phyloP scores from a whole-genome alignment of 2,888 invertebrate genomes.

The Blastobasis lacticolella region DNA sequence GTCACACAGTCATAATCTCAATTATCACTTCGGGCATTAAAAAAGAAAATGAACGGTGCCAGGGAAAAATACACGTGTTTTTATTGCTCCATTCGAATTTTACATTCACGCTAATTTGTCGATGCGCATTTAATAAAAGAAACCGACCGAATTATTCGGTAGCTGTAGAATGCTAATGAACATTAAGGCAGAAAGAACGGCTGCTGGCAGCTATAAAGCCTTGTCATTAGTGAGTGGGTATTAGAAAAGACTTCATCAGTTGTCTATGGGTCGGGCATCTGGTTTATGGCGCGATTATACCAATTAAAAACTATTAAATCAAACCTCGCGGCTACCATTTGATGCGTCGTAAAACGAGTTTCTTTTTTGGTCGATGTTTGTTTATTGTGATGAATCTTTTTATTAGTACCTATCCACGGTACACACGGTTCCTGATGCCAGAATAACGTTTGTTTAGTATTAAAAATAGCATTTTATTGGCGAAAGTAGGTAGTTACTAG shows the following conservation, averaged over 20 bases:
- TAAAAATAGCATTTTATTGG: neutral
- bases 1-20: slow-evolving; percentile 62
- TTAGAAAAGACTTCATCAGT: slow-evolving; percentile 59
- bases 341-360: slow-evolving; percentile 51
- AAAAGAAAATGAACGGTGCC: slow-evolving; percentile 46
- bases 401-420: slow-evolving; percentile 23
- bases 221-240: slow-evolving; percentile 49
- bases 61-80: slow-evolving; percentile 52
- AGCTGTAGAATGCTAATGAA: slow-evolving; percentile 67
- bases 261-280: slow-evolving; percentile 52
- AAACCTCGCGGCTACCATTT: slow-evolving; percentile 59
- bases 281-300: slow-evolving; percentile 63
- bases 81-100: slow-evolving; percentile 66
- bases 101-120: slow-evolving; percentile 72
- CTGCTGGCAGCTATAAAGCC: slow-evolving; percentile 38
- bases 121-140: slow-evolving; percentile 60
- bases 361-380: slow-evolving; percentile 51
- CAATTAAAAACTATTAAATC: slow-evolving; percentile 73
- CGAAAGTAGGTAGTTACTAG: too few relatives aligned
- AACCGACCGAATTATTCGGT: slow-evolving; percentile 68
- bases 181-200: slow-evolving; percentile 58
- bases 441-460: slow-evolving; percentile 3
- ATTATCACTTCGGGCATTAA: slow-evolving; percentile 67
- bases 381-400: slow-evolving; percentile 67
- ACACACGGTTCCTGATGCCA: slow-evolving; percentile 6